phyloP scores from a whole-genome alignment of 2,888 invertebrate genomes.

The Eubasilissa splendida region DNA sequence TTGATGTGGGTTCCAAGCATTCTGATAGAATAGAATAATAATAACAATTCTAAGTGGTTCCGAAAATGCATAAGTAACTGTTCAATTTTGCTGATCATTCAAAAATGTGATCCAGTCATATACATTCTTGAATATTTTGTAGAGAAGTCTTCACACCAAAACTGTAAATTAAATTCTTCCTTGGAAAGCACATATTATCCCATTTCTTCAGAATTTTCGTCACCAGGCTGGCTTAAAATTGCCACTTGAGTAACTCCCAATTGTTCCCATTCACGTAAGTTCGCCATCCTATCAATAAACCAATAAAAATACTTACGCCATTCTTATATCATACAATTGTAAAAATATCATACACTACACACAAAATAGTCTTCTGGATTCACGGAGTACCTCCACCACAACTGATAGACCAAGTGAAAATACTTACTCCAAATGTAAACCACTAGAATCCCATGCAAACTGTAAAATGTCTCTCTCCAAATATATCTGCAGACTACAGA shows the following conservation, averaged over 20 bases:
- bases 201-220: neutral
- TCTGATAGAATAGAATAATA: no score
- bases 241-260: neutral
- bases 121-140: no score
- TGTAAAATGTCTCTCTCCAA: constrained; percentile 16
- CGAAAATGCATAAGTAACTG: no score
- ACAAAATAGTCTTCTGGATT: neutral
- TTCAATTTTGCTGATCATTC: no score
- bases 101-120: no score
- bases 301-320: constrained; percentile 25
- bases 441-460: constrained; percentile 23
- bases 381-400: neutral
- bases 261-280: constrained; percentile 27
- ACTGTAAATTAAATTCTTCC: no score
- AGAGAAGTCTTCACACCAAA: no score
- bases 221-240: neutral
- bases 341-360: constrained; percentile 6
- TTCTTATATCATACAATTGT: constrained; percentile 1
- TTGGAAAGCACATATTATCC: no score
- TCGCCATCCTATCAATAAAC: neutral
- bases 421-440: constrained; percentile 30
- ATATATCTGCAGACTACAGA: constrained; percentile 20
- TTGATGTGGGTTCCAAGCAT: no score
- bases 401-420: neutral
- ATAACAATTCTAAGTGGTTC: no score